Base-by-base conservation (phyloP, 2,888 invertebrate species). In the Cordylochernes scorpioides region DNA sequence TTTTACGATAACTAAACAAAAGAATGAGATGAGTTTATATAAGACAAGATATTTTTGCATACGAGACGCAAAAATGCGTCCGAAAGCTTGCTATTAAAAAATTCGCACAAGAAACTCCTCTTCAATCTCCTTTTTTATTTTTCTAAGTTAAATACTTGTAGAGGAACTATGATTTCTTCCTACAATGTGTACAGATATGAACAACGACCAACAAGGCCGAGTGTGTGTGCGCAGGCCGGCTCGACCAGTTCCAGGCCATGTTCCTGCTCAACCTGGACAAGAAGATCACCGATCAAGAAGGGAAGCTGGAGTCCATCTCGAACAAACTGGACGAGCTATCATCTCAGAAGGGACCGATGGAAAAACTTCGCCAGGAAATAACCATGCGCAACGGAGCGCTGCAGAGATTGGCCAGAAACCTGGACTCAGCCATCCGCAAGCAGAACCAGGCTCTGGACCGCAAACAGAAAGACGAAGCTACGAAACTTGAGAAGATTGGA, bases 261-360 rank as follows among this genome's bases (percentile, higher is more conserved):
- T 57, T 55, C 40, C 39, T 53, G 28, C 49, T 45, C 12, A 52
- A 53, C 30, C 40, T 60, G 29, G 58, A 60, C 40, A 53, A 55
- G 15, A 53, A 54, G 39, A 46, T 60, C 30, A 46, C 53, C 6
- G 45, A 50, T 8, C 46, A 57, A 17, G 49, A 37, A 24, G 15
- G 21, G n/a, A 24, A 26, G 10, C 12, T 37, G 4, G 24, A 27
- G 6, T 28, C 25, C 5, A 21, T 37, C 10, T 9, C 27, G 9
- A 26, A 12, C 10, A 37, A 37, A 29, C 28, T 37, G n/a, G 22
- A 26, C 7, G 36, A 36, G 10, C 22, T 36, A 3, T 34, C 31
- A 12, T 27, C 30, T 15, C 33, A 36, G 16, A 36, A 31, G 16
- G 30, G 29, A 13, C 13, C 34, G 2, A 12, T 36, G 10, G 32